Evolutionary conservation across 2,888 invertebrate genomes (phyloP).

Genomic region (Drosophila picticornis): DNA sequence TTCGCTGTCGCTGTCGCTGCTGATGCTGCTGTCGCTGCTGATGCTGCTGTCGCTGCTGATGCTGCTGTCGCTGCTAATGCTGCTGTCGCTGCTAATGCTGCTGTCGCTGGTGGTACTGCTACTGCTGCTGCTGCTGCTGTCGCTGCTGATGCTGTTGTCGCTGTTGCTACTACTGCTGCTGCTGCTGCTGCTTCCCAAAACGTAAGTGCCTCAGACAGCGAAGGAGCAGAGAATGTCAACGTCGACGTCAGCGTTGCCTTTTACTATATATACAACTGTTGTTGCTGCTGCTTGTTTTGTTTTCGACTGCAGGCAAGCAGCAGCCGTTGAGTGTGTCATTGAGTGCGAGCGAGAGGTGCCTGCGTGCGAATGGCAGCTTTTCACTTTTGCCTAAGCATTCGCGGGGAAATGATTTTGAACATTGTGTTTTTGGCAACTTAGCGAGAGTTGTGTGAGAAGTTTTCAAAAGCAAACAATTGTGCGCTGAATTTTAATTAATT

Average conservation of each 20-base stretch:
- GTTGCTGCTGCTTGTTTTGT: slow-evolving; percentile 43
- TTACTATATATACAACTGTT: slow-evolving; percentile 7
- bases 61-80: no score
- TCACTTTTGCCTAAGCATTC: slow-evolving; percentile 59
- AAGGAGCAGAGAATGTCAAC: slow-evolving; percentile 28
- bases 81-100: no score
- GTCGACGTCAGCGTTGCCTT: slow-evolving; percentile 22
- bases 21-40: background rate
- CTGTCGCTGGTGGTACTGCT: no score
- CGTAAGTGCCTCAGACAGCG: slow-evolving; percentile 63
- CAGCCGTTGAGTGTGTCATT: slow-evolving; percentile 14
- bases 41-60: background rate
- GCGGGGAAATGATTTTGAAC: slow-evolving; percentile 57
- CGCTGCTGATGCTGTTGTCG: no score
- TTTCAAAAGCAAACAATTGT: background rate
- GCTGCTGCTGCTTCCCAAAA: slow-evolving; percentile 23
- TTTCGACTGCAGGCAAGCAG: slow-evolving; percentile 38
- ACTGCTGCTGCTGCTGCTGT: background rate
- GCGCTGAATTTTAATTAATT: slow-evolving; percentile 5
- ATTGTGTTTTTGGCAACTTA: slow-evolving; percentile 19
- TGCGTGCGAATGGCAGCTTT: slow-evolving; percentile 67
- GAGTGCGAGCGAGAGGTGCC: slow-evolving; percentile 5
- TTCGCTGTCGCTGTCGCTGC: slow-evolving; percentile 45
- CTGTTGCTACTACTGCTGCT: background rate
- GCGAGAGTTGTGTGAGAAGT: slow-evolving; percentile 42